Percentiles rank a stretch among this genome's conserved stretches.
These are phyloP conservation scores for Zaprionus obscuricornis DNA, from an alignment of 2,888 invertebrate genomes.

Conservation along the genomic window DNA sequence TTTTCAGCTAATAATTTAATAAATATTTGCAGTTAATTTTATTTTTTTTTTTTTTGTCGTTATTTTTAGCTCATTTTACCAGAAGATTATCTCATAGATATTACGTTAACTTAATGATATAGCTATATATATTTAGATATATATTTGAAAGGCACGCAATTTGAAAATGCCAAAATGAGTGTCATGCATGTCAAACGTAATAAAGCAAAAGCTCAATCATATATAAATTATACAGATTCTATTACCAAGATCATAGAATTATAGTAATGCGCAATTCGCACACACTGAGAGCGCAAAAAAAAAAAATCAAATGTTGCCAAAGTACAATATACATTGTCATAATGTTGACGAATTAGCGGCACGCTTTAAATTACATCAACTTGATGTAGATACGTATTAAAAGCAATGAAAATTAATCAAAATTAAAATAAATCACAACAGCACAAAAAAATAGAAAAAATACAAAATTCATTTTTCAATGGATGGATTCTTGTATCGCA, in stretches of 20 bases:
- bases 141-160: slow-evolving; percentile 23
- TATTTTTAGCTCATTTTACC: too few relatives aligned
- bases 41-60: too few relatives aligned
- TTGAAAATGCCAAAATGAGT: slow-evolving; percentile 28
- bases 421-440: slow-evolving; percentile 24
- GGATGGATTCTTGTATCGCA: too few relatives aligned
- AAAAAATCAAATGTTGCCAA: too few relatives aligned
- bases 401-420: not conserved
- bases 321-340: too few relatives aligned
- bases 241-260: too few relatives aligned
- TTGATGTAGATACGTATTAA: too few relatives aligned
- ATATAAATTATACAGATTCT: too few relatives aligned
- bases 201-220: slow-evolving; percentile 35
- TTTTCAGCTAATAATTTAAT: too few relatives aligned
- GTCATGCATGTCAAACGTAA: slow-evolving; percentile 50
- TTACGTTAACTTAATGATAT: slow-evolving; percentile 22
- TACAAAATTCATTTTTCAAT: too few relatives aligned
- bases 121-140: slow-evolving; percentile 1
- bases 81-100: slow-evolving; percentile 2
- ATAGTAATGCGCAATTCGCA: slow-evolving; percentile 2
- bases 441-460: slow-evolving; percentile 8
- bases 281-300: not conserved
- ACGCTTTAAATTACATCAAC: slow-evolving; percentile 30
- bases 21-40: too few relatives aligned
- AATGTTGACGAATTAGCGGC: slow-evolving; percentile 33